A percentile compares a stretch with the other conserved stretches of the same genome.
Conservation (phyloP, 2,797 vertebrate species). For the Anguilla anguilla region DNA sequence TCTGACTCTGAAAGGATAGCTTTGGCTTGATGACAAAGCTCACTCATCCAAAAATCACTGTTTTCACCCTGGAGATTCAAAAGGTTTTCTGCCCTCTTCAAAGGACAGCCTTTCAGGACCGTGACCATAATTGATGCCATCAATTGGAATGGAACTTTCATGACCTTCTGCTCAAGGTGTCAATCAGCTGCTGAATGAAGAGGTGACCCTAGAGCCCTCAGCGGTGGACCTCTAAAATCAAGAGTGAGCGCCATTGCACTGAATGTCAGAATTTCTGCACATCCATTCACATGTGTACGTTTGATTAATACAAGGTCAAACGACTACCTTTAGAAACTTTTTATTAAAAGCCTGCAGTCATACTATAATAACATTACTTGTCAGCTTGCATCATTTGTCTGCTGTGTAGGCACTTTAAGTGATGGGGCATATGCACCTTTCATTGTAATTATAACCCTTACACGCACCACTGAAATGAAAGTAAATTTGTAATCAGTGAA, state of each 20-base stretch:
- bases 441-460: neutral
- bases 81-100: neutral
- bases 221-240: neutral
- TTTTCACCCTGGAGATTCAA: neutral
- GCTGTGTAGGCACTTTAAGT: neutral
- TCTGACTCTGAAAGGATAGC: neutral
- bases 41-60: neutral
- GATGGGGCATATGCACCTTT: neutral
- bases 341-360: too few relatives aligned
- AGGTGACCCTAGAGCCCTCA: neutral
- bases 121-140: neutral
- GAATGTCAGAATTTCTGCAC: neutral
- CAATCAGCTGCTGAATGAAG: neutral
- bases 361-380: too few relatives aligned
- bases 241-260: neutral
- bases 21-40: neutral
- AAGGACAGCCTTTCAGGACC: neutral
- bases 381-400: too few relatives aligned
- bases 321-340: too few relatives aligned
- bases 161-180: neutral
- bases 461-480: neutral
- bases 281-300: neutral
- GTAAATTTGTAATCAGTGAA: too few relatives aligned
- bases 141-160: neutral
- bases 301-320: neutral